Evolutionary conservation across 2,888 invertebrate genomes (phyloP).

Genomic region (Eilema griseolum): DNA sequence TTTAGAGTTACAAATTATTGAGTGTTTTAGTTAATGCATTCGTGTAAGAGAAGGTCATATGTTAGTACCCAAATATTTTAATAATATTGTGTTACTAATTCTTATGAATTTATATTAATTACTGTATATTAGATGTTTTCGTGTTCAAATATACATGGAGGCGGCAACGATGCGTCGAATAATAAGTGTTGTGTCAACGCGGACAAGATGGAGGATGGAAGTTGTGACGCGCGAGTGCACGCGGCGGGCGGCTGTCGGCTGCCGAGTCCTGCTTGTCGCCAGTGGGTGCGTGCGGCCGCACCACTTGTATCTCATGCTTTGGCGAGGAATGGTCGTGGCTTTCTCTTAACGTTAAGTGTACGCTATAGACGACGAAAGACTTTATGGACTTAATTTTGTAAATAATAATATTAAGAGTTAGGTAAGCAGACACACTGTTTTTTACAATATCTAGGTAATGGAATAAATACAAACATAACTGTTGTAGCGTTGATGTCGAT

Average conservation of each 20-base stretch:
- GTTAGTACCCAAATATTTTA: conserved; percentile 66
- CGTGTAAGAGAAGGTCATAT: conserved; percentile 49
- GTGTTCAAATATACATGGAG: conserved; percentile 45
- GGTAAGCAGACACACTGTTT: conserved; percentile 83
- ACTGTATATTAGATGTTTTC: conserved; percentile 62
- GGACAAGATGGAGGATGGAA: not conserved
- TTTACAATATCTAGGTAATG: conserved; percentile 85
- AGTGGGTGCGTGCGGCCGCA: conserved; percentile 49
- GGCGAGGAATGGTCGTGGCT: conserved; percentile 65
- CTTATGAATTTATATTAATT: conserved; percentile 67
- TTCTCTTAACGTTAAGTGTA: conserved; percentile 73
- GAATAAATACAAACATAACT: conserved; percentile 80
- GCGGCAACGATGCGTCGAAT: conserved; percentile 46
- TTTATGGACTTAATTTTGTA: conserved; percentile 83
- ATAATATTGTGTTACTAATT: conserved; percentile 77
- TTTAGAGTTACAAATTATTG: conserved; percentile 44
- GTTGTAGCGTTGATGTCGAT: conserved; percentile 81
- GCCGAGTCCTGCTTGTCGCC: conserved; percentile 56
- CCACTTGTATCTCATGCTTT: conserved; percentile 62
- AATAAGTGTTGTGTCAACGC: conserved; percentile 34
- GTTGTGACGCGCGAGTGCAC: conserved; percentile 20
- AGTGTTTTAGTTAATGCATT: conserved; percentile 51
- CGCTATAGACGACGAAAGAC: conserved; percentile 82
- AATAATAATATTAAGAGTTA: conserved; percentile 81
- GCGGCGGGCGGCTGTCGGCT: conserved; percentile 22